Evolutionary conservation across 2,888 invertebrate species (phyloP), one percentile per base, ranked within the genome.

Genomic region (Amblyjoppa fuscipennis): DNA sequence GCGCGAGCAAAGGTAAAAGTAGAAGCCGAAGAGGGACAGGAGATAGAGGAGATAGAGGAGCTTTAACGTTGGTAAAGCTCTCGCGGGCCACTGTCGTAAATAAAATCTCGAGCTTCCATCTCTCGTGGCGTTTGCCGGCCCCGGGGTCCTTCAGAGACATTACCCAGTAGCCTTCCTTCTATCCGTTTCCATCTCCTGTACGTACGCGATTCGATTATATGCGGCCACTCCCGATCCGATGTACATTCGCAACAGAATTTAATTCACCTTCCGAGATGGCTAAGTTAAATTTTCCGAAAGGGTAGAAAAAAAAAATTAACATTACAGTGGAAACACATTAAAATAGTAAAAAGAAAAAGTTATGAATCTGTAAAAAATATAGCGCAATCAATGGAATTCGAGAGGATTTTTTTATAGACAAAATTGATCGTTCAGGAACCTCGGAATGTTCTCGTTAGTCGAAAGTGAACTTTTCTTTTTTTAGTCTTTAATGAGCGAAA

Each of bases 1-100:
- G 76, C 73, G 83, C 73, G 83, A 74, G 80, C 80, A 71, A 78
- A 86, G 83, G 83, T 84, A 56, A 77, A 81, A 56, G 74, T 81
- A 49, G 61, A 75, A 49, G 74, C 41, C 81, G 87, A 53, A 76
- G 81, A 84, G 76, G 80, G 64, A 80, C 34, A 76, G 69, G 59
- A 49, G 49, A 51, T 28, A 61, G 53, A 78, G 71, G 74, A 51
- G 59, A 68, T 41, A 61, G 61, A 45, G 49, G 73, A 80, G 77
- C 66, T 53, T 84, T 81, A 79, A 53, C 77, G 76, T 68, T 51
- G 76, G 76, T 76, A 64, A 77, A 81, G 69, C 68, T 41, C 71
- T 71, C 56, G 75, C 68, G 61, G 61, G 76, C 77, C 69, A 84
- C 77, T 77, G 84, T 77, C 68, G 84, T 81, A 84, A 84, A 84